Evolutionary conservation across 2,113 vertebrate species (phyloP), one percentile per base, ranked within the genome.

Genomic region (Calcarius ornatus): DNA sequence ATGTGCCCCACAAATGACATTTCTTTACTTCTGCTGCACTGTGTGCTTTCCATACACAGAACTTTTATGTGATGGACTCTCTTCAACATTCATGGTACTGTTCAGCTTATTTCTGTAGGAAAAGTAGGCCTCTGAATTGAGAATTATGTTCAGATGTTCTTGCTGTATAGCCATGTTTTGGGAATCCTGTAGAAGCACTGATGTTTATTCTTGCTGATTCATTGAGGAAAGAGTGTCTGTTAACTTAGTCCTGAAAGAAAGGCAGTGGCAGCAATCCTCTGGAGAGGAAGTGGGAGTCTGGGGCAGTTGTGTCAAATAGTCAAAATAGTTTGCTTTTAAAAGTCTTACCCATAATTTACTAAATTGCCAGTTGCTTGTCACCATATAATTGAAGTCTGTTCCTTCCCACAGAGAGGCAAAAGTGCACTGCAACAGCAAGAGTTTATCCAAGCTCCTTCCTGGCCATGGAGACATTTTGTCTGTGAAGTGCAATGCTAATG

Each of bases 351-450:
- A 15, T 73, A 14, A 63, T 54, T 38, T 92, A 45, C 43, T 47
- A 40, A 64, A 45, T 63, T 80, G 42, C n/a, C 31, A 31, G 30
- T 80, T 79, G n/a, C 60, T 82, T 91, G 47, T 37, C 37, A 35
- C n/a, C 15, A 4, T 38, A 11, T 87, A 57, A 87, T 45, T 80
- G 23, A 51, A 61, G 59, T 51, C 59, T 93, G 35, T 95, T 87
- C 97, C 45, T 97, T 92, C 89, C 57, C 65, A 33, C 96, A 99
- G 99, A 95, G 99, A 99, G 89, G 99, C 99, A 35, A 99, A 99
- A 97, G 98, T 98, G 35, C 98, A 99, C 96, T 99, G 99, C 76
- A 95, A 79, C 83, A 98, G 98, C 77, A 99, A 98, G 97, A 99
- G 97, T 95, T 95, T 99, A 94, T 95, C 94, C 0, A 98, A 99